Base-by-base conservation (phyloP, 2,888 invertebrate species). In the Taenaris catops region DNA sequence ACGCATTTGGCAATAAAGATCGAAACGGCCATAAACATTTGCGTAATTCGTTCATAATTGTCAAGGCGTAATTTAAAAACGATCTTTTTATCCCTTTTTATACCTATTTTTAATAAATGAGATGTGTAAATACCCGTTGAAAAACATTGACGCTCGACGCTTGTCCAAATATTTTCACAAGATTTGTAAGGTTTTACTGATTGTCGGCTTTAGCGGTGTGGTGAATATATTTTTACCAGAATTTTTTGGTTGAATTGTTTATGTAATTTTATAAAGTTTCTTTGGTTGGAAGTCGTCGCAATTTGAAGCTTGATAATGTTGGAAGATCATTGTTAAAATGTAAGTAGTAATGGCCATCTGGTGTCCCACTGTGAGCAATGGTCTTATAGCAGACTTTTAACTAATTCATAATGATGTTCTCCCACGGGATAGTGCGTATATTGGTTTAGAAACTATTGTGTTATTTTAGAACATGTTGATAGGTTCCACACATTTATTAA, bases 181-280 rank as follows among this genome's bases (percentile, higher is more conserved):
- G 23, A 31, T 32, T 32, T 32, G 31, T 32, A 11, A 8, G 24
- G 24, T 5, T 32, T 32, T 17, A 17, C 31, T 32, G 23, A 32
- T 24, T 32, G 31, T 17, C 17, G 7, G 17, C 10, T 32, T 32
- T 32, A 8, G 31, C 10, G 31, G 31, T 21, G 2, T 25, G 25
- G n/a, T 19, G 27, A n/a, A 26, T 7, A 9, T 9, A 8, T 9
- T 9, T 7, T 21, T 9, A 23, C n/a, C 8, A 23, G 1, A 7
- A n/a, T 20, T 25, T 7, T 25, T 8, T 1, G 8, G 17, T 26
- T 8, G 2, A n/a, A 27, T 18, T 8, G 7, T 17, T 16, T 26
- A 4, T 6, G 3, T 10, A 11, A 23, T 21, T 17, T 17, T 17
- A 6, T 16, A n/a, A n/a, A n/a, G n/a, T n/a, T n/a, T n/a, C n/a